Base-by-base conservation (phyloP, 2,888 invertebrate species). In the Epiblema foenella region DNA sequence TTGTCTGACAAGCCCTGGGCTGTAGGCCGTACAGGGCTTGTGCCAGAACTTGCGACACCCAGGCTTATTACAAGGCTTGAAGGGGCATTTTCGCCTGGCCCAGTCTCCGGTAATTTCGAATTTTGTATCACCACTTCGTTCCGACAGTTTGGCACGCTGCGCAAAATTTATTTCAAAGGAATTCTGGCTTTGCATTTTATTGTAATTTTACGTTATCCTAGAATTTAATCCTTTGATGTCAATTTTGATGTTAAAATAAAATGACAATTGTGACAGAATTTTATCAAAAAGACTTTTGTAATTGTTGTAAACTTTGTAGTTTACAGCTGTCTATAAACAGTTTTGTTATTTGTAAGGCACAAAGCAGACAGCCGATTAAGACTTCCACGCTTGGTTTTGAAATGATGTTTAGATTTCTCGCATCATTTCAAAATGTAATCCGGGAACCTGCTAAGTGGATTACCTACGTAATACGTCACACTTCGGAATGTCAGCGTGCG, bases 161-260 rank as follows among this genome's bases (percentile, higher is more conserved):
- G 57, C 39, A 0, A 49, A 62, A 24, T 58, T 49, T 24, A 51
- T 11, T 20, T 39, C 39, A 0, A 20, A 20, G n/a, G 37, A 56
- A 24, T 39, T 51, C 17, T 33, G 58, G 18, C 15, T 42, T 29
- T 51, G 49, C 64, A 69, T 69, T 69, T 58, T 54, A 69, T 33
- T 29, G 64, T 17, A 18, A 64, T 69, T 58, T 58, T 51, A 39
- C 39, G 46, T 42, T n/a, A 15, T 42, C 9, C 42, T 5, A n/a
- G n/a, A 54, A 20, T 46, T 54, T 42, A 29, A 18, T 46, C 37
- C 17, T 57, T 56, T 51, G 57, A 57, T 39, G 56, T 17, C n/a
- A n/a, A n/a, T n/a, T n/a, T n/a, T n/a, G n/a, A n/a, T n/a, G n/a
- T n/a, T n/a, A n/a, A n/a, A n/a, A n/a, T 46, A 20, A 24, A 59